Conservation (phyloP, 23 tunicate species). For the Oikopleura dioica region DNA sequence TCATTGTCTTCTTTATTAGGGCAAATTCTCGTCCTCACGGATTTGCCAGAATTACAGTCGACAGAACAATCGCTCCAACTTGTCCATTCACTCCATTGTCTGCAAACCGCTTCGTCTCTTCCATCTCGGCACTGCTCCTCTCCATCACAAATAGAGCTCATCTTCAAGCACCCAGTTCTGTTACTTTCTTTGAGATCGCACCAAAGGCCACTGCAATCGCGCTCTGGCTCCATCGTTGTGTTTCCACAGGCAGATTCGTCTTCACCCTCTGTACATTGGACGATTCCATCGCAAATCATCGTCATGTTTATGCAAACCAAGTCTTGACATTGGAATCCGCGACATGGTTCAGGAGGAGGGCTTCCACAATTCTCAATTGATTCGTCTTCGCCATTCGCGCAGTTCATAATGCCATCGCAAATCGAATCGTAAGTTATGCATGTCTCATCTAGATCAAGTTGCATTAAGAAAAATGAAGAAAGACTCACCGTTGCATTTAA, state of each 20-base stretch:
- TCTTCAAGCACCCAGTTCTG: not conserved
- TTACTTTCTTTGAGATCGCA: not conserved
- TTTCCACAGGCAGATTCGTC: constrained; percentile 19
- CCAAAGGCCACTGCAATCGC: not conserved
- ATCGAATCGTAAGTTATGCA: constrained; percentile 20
- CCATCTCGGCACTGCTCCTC: not conserved
- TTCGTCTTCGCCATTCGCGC: constrained; percentile 19
- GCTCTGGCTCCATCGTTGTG: not conserved
- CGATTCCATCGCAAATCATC: constrained; percentile 38
- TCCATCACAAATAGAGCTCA: not conserved
- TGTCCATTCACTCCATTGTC: not conserved
- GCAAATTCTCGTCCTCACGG: not conserved
- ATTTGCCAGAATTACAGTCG: not conserved
- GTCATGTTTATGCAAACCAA: constrained; percentile 25
- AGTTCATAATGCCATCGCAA: constrained; percentile 30
- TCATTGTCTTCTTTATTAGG: not conserved
- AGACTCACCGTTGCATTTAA: no score
- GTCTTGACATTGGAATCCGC: constrained; percentile 28
- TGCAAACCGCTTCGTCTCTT: not conserved
- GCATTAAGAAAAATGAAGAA: no score
- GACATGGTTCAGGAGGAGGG: not conserved
- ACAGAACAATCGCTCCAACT: not conserved
- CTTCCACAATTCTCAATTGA: not conserved
- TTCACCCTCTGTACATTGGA: constrained; percentile 22
- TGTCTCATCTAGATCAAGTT: constrained; percentile 21